Evolutionary conservation across 2,113 vertebrate genomes (phyloP).

Genomic region (Pterocles burchelli): DNA sequence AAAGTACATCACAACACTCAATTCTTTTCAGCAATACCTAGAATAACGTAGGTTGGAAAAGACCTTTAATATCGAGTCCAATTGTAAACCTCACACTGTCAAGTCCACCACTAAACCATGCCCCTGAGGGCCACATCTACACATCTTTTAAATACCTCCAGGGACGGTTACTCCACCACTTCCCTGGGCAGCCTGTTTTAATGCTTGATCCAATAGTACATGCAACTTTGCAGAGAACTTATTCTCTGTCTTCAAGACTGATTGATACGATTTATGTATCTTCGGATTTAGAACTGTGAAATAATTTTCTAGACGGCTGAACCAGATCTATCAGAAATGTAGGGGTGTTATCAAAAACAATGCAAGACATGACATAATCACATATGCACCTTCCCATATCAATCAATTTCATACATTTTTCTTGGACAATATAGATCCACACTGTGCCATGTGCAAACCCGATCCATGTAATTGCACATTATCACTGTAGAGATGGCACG

Average conservation of each 20-base stretch:
- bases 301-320: constrained; percentile 29
- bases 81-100: no score
- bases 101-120: no score
- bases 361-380: background rate
- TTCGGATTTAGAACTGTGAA: background rate
- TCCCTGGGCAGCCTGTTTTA: background rate
- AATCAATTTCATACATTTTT: constrained; percentile 22
- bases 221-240: background rate
- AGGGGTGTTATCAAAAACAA: background rate
- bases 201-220: background rate
- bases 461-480: background rate
- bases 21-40: background rate
- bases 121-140: background rate
- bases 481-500: background rate
- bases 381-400: background rate
- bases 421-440: background rate
- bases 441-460: background rate
- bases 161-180: background rate
- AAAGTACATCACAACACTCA: background rate
- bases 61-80: background rate
- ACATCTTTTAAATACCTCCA: background rate
- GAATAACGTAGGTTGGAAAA: background rate
- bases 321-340: background rate
- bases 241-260: background rate
- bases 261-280: background rate